Evolutionary conservation across 2,888 invertebrate genomes (phyloP).

Genomic region (Alcis repandata): DNA sequence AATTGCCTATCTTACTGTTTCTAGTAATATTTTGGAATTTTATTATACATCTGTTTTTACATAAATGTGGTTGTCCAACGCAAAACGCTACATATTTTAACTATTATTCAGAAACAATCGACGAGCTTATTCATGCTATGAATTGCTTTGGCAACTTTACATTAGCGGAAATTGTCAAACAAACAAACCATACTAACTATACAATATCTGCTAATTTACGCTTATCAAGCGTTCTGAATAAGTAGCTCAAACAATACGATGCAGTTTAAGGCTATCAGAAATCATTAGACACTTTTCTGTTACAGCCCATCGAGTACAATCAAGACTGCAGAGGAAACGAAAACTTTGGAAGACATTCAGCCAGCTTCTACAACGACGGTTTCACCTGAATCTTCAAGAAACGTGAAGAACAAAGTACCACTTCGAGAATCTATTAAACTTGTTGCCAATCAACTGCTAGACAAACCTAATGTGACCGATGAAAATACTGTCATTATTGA

Average conservation of each 20-base stretch:
- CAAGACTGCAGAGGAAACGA: conserved; percentile 34
- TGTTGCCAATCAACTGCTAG: conserved; percentile 86
- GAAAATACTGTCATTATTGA: conserved; percentile 81
- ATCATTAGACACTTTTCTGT: conserved; percentile 36
- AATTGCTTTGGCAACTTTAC: no score
- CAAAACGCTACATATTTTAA: no score
- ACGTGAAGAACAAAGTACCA: conserved; percentile 75
- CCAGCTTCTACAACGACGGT: conserved; percentile 42
- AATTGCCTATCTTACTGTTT: no score
- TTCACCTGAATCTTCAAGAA: conserved; percentile 63
- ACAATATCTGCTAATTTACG: no score
- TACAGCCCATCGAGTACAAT: conserved; percentile 52
- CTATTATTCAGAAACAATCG: neutral
- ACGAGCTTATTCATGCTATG: no score
- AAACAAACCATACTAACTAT: no score
- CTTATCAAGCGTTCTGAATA: no score
- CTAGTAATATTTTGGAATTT: no score
- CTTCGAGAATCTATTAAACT: conserved; percentile 87
- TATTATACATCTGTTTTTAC: no score
- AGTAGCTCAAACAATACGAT: no score
- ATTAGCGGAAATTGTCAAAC: no score
- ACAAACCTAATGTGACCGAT: conserved; percentile 71
- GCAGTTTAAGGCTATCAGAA: neutral
- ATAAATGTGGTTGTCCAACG: no score
- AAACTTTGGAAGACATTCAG: conserved; percentile 40